Evolutionary conservation across 2,113 vertebrate species (phyloP), one percentile per base, ranked within the genome.

Genomic region (Natator depressus): DNA sequence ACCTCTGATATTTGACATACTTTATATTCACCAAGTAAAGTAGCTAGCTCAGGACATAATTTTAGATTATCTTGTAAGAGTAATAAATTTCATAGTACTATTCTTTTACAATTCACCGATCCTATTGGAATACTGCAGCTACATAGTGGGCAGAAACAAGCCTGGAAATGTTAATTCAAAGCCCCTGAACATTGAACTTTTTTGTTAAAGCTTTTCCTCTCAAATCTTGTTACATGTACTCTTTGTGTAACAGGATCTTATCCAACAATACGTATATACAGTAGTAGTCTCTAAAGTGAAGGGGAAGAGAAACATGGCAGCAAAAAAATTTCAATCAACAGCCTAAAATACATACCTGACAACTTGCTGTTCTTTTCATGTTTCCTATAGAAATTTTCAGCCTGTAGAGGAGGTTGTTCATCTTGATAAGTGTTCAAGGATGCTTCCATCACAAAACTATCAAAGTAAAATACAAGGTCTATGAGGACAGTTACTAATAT

Each of bases 381-480:
- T 84, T 96, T 98, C 87, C 85, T 83, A 4, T 82, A 92, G 2
- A 96, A 88, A 46, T 95, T 95, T 84, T 97, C 98, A 80, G 87
- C 93, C 94, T 97, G 98, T 88, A 91, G 97, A 87, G 95, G 96
- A 97, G 90, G 82, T 65, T 98, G 97, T 90, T 98, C 97, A 16
- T 97, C 95, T 69, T 94, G 84, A 76, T 31, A 87, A 91, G 95
- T 16, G 62, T 95, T 95, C 93, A 96, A n/a, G 50, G 54, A 42
- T 0, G 89, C 50, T 81, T 98, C 98, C 98, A 98, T 98, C 90
- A 85, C 84, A 87, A 80, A 97, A 82, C 10, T n/a, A 91, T 20
- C 17, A 84, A 54, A 8, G 27, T 80, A 89, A 38, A 80, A 87
- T 46, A 57, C 59, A 72, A 84, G 87, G 83, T 25, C 72, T 85